These are phyloP conservation scores for Riparia riparia DNA, from an alignment of 2,113 vertebrate genomes.

Conservation along the genomic window DNA sequence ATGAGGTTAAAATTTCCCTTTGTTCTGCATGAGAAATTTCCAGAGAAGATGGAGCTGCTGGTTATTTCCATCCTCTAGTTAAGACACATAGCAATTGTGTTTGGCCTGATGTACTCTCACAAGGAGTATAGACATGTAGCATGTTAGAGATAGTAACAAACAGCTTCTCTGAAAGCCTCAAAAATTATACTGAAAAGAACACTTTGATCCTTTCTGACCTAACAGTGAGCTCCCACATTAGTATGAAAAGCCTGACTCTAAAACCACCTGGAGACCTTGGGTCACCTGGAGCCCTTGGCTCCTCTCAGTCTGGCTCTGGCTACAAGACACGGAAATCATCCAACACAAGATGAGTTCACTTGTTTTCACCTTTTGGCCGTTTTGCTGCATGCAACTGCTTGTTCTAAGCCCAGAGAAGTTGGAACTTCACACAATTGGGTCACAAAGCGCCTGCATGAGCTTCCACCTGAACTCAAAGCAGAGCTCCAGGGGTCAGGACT, in stretches of 20 bases:
- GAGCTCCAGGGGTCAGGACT: background rate
- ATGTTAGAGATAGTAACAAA: background rate
- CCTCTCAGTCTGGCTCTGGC: background rate
- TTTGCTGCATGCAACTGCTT: background rate
- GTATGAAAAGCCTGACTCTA: background rate
- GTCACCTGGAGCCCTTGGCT: background rate
- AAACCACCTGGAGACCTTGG: background rate
- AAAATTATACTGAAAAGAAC: background rate
- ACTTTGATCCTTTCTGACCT: background rate
- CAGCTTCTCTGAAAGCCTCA: background rate
- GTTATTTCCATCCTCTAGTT: conserved; percentile 29
- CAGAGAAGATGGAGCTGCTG: background rate
- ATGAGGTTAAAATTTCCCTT: conserved; percentile 5
- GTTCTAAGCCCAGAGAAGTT: background rate
- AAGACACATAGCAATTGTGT: conserved; percentile 13
- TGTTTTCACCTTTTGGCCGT: background rate
- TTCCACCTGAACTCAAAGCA: conserved; percentile 20
- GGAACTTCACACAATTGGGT: background rate
- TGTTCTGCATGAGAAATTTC: conserved; percentile 1
- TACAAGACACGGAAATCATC: background rate
- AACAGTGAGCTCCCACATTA: background rate
- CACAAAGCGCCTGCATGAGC: background rate
- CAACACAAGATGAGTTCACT: rapidly evolving
- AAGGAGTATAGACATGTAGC: background rate
- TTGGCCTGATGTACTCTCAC: background rate